phyloP scores from a whole-genome alignment of 2,113 vertebrate species.

The Hypanus sabinus region DNA sequence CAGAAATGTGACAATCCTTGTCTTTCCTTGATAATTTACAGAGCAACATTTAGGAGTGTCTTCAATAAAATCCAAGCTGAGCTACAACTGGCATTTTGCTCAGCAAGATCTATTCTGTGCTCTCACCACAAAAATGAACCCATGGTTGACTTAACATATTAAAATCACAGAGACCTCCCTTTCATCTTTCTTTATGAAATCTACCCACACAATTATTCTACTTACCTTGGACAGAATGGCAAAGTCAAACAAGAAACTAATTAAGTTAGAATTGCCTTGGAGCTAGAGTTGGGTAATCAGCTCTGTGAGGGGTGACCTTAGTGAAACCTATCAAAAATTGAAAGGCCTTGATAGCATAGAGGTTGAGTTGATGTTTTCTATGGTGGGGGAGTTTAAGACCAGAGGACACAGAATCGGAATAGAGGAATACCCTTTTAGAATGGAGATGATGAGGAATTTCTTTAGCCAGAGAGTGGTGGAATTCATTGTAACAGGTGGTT shows the following conservation, averaged over 20 bases:
- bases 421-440: too few relatives aligned
- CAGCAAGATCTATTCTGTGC: not conserved
- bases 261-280: not conserved
- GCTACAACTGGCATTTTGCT: not conserved
- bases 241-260: not conserved
- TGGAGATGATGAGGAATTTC: too few relatives aligned
- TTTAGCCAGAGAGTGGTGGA: too few relatives aligned
- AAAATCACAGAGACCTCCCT: not conserved
- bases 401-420: too few relatives aligned
- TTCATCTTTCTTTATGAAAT: not conserved
- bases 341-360: too few relatives aligned
- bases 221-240: not conserved
- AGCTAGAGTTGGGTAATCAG: not conserved
- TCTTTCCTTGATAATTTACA: not conserved
- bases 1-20: not conserved
- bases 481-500: too few relatives aligned
- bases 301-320: too few relatives aligned
- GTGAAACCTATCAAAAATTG: too few relatives aligned
- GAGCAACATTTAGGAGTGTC: not conserved
- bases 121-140: not conserved
- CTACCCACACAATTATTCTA: not conserved
- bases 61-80: not conserved
- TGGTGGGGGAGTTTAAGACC: too few relatives aligned
- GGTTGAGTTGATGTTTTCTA: too few relatives aligned
- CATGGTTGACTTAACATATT: not conserved